phyloP scores from a whole-genome alignment of 2,888 invertebrate species.

The Aleiodes leptofemur region DNA sequence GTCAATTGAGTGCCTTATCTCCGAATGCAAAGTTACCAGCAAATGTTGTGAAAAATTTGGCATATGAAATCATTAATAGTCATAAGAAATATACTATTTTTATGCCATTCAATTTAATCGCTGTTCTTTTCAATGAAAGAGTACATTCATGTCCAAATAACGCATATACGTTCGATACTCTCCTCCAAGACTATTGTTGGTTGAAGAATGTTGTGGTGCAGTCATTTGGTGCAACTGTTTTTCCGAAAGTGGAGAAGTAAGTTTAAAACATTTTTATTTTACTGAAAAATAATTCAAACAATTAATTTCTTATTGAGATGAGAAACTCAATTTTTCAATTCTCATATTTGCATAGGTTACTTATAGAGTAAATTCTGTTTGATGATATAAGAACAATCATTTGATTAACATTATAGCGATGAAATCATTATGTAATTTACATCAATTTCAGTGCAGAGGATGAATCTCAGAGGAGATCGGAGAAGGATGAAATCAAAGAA shows the following conservation, averaged over 20 bases:
- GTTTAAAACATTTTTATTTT: constrained; percentile 33
- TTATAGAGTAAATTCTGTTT: too few species aligned
- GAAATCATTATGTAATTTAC: too few species aligned
- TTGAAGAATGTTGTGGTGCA: constrained; percentile 74
- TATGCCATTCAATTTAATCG: constrained; percentile 85
- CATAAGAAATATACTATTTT: constrained; percentile 85
- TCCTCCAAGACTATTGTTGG: constrained; percentile 78
- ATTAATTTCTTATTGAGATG: constrained; percentile 26
- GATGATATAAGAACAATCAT: too few species aligned
- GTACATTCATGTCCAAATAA: constrained; percentile 73
- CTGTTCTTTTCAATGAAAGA: constrained; percentile 79
- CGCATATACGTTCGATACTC: constrained; percentile 75
- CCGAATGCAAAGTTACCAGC: constrained; percentile 76
- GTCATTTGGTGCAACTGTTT: constrained; percentile 60
- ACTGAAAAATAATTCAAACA: background rate
- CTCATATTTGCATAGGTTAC: too few species aligned
- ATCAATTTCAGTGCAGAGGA: constrained; percentile 71
- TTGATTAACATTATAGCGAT: too few species aligned
- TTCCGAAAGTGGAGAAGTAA: constrained; percentile 59
- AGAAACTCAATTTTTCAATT: background rate
- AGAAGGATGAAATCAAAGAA: constrained; percentile 75
- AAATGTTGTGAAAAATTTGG: constrained; percentile 81
- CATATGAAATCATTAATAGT: constrained; percentile 81
- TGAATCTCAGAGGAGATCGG: constrained; percentile 69
- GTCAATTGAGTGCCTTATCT: constrained; percentile 79